phyloP scores from a whole-genome alignment of 2,888 invertebrate genomes.

The Hololepta plana region DNA sequence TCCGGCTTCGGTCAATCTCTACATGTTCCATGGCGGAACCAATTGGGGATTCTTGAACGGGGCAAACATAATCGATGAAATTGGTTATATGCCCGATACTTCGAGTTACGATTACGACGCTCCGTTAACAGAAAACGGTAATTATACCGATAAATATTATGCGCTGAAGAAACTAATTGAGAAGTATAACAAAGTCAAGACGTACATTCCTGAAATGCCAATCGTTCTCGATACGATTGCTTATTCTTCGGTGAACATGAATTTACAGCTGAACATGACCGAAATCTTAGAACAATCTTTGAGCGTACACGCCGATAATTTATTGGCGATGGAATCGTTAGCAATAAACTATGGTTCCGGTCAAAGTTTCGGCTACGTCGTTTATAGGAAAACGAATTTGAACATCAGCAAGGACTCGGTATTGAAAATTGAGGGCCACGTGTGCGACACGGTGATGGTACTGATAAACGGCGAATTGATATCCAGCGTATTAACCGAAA shows the following conservation, averaged over 20 bases:
- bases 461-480: constrained; percentile 25
- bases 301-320: constrained; percentile 4
- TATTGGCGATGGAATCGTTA: constrained; percentile 21
- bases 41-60: constrained; percentile 49
- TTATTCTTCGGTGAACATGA: constrained; percentile 12
- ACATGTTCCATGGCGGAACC: constrained; percentile 84
- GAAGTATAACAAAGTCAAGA: constrained; percentile 19
- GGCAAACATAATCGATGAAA: constrained; percentile 12
- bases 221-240: constrained; percentile 13
- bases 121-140: constrained; percentile 76
- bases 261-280: constrained; percentile 6
- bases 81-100: constrained; percentile 23
- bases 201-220: constrained; percentile 21
- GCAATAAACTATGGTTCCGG: constrained; percentile 27
- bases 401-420: constrained; percentile 15
- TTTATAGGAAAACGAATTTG: constrained; percentile 27
- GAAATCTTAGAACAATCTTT: constrained; percentile 10
- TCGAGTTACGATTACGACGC: constrained; percentile 52
- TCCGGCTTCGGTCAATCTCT: constrained; percentile 53
- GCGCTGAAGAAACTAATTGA: constrained; percentile 38
- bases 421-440: constrained; percentile 22
- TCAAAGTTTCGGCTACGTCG: constrained; percentile 36
- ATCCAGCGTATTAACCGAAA: constrained; percentile 17
- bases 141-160: constrained; percentile 69
- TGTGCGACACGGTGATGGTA: constrained; percentile 32